Percentiles rank a stretch among this genome's conserved stretches.
Evolutionary conservation across 2,113 vertebrate genomes (phyloP).

Genomic region (Isurus oxyrinchus): DNA sequence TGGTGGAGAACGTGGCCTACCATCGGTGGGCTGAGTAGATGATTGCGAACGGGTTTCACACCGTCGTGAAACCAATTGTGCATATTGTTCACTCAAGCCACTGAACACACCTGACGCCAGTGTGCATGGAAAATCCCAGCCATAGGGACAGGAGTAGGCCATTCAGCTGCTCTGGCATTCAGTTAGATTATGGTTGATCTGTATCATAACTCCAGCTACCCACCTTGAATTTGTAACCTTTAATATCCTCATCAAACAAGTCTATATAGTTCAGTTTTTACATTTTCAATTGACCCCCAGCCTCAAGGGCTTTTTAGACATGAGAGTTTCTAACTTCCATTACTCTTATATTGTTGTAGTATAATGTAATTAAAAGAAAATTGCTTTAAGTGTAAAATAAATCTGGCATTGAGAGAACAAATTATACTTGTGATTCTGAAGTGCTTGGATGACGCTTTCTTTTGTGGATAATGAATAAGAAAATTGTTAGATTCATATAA

Average conservation of each 20-base stretch:
- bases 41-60: too few relatives aligned
- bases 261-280: neutral
- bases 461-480: neutral
- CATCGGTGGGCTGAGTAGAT: too few relatives aligned
- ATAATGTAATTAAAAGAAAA: neutral
- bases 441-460: neutral
- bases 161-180: neutral
- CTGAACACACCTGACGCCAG: too few relatives aligned
- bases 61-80: too few relatives aligned
- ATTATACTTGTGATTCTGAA: neutral
- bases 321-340: neutral
- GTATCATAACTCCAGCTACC: neutral
- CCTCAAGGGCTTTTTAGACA: neutral
- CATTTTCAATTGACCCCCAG: neutral
- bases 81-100: too few relatives aligned
- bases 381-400: neutral
- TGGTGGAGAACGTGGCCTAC: too few relatives aligned
- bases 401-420: neutral
- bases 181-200: neutral
- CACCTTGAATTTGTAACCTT: neutral
- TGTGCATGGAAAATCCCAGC: too few relatives aligned
- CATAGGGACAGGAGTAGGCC: neutral
- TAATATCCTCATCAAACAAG: neutral
- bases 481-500: neutral
- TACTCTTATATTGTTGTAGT: neutral